Evolutionary conservation across 2,113 vertebrate species (phyloP).

Genomic region (Catharus bicknelli): DNA sequence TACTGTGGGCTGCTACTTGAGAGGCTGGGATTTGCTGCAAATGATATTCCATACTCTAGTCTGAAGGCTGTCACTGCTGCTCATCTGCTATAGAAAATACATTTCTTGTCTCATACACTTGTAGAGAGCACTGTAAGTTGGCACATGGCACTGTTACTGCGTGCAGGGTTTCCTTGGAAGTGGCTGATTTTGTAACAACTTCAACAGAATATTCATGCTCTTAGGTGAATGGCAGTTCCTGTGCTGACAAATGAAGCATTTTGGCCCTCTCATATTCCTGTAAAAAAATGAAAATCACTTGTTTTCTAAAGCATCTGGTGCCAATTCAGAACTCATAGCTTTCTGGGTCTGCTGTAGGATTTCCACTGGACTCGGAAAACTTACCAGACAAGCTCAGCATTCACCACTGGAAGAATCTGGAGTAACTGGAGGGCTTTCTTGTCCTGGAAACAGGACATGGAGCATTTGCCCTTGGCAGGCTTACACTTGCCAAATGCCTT

Average conservation of each 20-base stretch:
- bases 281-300: conserved; percentile 37
- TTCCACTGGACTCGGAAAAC: conserved; percentile 9
- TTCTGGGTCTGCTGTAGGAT: conserved; percentile 43
- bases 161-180: conserved; percentile 8
- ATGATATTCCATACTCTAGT: neutral
- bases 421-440: conserved; percentile 41
- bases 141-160: neutral
- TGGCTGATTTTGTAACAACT: conserved; percentile 23
- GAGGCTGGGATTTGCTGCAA: neutral
- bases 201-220: conserved; percentile 4
- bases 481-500: neutral
- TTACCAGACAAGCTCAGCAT: conserved; percentile 50
- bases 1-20: neutral
- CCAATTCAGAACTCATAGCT: conserved; percentile 43
- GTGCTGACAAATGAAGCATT: conserved; percentile 38
- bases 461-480: conserved; percentile 7
- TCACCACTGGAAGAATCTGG: conserved; percentile 23
- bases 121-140: conserved; percentile 8
- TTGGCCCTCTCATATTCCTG: conserved; percentile 11
- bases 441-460: conserved; percentile 48
- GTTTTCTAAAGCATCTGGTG: conserved; percentile 42
- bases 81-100: neutral
- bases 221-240: conserved; percentile 23
- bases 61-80: neutral
- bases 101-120: neutral